Evolutionary conservation across 1,140 invertebrate species (phyloP), one percentile per base, ranked within the genome.

Genomic region (Sarcophaga bullata): DNA sequence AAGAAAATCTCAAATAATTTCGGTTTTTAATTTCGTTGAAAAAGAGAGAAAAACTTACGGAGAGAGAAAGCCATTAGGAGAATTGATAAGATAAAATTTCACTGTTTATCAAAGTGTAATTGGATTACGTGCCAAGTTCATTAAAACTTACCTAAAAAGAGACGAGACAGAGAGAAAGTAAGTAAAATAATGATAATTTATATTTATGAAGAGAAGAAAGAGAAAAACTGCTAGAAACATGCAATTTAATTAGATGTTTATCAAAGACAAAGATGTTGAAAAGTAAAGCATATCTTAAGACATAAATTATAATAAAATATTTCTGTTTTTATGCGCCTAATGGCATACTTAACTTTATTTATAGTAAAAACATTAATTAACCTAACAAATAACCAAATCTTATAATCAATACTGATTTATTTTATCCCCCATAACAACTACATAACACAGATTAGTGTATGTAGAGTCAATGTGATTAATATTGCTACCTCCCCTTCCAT

Each of bases 91-190:
- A 68, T 68, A 25, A 68, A 68, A 78, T 15, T 78, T 78, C 75
- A 76, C 48, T 76, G 73, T 76, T 76, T 76, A 78, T 78, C 75
- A 52, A 78, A 78, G 75, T 78, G 75, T 78, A 78, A 78, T 78
- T 78, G 75, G n/a, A 52, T 78, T 78, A 78, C 75, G 75, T 78
- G 75, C 48, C 75, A 50, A 58, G 13, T n/a, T 58, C 54, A 17
- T 50, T 19, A 52, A 76, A 78, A 78, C 75, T 78, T 78, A 78
- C 75, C 75, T 78, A 19, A 25, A 78, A 78, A 52, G 19, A 78
- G 46, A 15, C 15, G n/a, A n/a, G n/a, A n/a, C n/a, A n/a, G 17
- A 78, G 48, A 78, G 19, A 50, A 78, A 78, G 19, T 78, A 52
- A 78, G 75, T 25, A 68, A 8, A 68, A 78, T 11, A 19, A n/a